Percentiles rank a stretch among this genome's conserved stretches.
Evolutionary conservation across 2,797 vertebrate genomes (phyloP).

Genomic region (Leucoraja ocellata): DNA sequence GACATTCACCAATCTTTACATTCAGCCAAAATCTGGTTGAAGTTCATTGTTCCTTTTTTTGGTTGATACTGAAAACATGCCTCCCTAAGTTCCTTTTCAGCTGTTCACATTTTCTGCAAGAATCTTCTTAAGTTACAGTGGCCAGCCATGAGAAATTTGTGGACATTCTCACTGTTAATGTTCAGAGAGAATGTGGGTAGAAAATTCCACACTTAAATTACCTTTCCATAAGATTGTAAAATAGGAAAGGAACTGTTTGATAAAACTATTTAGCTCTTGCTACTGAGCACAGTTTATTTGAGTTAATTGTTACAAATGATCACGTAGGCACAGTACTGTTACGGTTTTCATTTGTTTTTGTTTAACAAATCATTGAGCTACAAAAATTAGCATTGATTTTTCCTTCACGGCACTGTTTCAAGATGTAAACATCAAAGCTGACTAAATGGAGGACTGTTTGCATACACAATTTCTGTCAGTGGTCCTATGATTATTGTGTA

Average conservation of each 20-base stretch:
- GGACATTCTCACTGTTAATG: neutral
- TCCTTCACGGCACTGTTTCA: neutral
- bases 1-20: too few relatives aligned
- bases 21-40: neutral
- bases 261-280: neutral
- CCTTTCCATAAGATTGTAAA: neutral
- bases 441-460: neutral
- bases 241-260: neutral
- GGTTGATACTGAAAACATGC: neutral
- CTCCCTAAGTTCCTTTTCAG: neutral
- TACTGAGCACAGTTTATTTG: neutral
- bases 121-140: neutral
- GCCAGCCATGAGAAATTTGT: neutral
- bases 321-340: neutral
- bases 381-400: conserved; percentile 28
- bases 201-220: neutral
- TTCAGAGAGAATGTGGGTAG: neutral
- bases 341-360: neutral
- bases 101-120: neutral
- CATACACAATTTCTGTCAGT: too few relatives aligned
- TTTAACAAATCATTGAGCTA: neutral
- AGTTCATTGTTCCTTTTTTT: neutral
- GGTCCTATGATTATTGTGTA: too few relatives aligned
- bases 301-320: neutral
- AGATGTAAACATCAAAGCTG: neutral